Conservation (phyloP, 2,113 vertebrate species). For the Petroica traversi region DNA sequence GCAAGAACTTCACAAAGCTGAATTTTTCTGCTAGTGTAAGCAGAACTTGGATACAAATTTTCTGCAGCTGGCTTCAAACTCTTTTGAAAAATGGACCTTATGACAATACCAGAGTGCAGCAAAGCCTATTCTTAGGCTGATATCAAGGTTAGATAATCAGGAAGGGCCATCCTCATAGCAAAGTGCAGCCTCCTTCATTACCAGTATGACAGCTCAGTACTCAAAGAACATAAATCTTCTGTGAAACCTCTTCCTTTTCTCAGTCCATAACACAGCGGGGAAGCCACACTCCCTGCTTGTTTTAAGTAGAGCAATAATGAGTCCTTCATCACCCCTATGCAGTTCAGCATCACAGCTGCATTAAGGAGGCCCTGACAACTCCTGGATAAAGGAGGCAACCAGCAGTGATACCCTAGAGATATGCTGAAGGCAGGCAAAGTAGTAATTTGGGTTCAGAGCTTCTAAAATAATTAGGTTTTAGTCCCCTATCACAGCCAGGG, state of each 20-base stretch:
- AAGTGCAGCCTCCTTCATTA: background rate
- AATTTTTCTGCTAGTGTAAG: background rate
- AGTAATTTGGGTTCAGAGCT: background rate
- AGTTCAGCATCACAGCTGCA: background rate
- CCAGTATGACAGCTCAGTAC: background rate
- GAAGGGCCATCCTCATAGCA: background rate
- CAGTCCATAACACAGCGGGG: background rate
- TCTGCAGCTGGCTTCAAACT: background rate
- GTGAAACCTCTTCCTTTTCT: background rate
- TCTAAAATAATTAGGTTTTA: background rate
- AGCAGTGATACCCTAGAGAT: background rate
- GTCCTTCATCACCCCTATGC: background rate
- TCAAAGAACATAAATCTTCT: background rate
- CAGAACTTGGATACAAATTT: background rate
- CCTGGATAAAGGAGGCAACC: background rate
- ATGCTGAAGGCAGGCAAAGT: accelerated
- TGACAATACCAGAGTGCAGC: background rate
- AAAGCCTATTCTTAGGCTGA: background rate
- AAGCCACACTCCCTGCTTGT: background rate
- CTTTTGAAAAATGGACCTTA: background rate
- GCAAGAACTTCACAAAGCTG: background rate
- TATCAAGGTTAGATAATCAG: background rate
- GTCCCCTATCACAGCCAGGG: background rate
- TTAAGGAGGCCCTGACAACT: background rate
- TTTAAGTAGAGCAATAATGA: background rate